Evolutionary conservation across 92 coral and sea anemone genomes (phyloP).

Genomic region (Heliopora coerulea): DNA sequence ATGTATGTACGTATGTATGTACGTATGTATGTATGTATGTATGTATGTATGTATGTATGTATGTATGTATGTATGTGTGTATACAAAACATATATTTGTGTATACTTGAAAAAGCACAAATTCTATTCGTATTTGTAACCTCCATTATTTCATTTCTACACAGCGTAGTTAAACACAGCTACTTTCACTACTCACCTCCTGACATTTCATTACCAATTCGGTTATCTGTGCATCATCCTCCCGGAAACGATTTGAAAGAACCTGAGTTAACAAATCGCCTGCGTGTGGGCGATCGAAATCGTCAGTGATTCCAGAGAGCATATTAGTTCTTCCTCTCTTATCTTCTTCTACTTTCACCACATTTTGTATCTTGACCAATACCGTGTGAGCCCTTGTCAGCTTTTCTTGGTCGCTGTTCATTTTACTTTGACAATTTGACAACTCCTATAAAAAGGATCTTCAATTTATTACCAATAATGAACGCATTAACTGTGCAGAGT

Average conservation of each 20-base stretch:
- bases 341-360: constrained; percentile 62
- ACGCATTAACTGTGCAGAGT: too few species aligned
- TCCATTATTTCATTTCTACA: too few species aligned
- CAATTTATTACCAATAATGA: too few species aligned
- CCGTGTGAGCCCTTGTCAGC: constrained; percentile 47
- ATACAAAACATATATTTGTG: too few species aligned
- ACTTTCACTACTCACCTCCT: constrained; percentile 23
- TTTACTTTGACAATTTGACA: constrained; percentile 45
- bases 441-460: constrained; percentile 43
- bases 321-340: constrained; percentile 61
- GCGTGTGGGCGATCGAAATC: background rate
- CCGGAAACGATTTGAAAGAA: constrained; percentile 66
- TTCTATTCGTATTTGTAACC: too few species aligned
- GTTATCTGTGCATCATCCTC: constrained; percentile 78
- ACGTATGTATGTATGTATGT: too few species aligned
- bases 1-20: too few species aligned
- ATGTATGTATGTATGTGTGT: too few species aligned
- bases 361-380: constrained; percentile 53
- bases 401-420: constrained; percentile 53
- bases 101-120: too few species aligned
- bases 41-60: too few species aligned
- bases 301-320: constrained; percentile 17
- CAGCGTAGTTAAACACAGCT: too few species aligned
- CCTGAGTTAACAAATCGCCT: constrained; percentile 67
- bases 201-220: constrained; percentile 24